Evolutionary conservation across 1,140 invertebrate genomes (phyloP).

Genomic region (Saccostrea echinata): DNA sequence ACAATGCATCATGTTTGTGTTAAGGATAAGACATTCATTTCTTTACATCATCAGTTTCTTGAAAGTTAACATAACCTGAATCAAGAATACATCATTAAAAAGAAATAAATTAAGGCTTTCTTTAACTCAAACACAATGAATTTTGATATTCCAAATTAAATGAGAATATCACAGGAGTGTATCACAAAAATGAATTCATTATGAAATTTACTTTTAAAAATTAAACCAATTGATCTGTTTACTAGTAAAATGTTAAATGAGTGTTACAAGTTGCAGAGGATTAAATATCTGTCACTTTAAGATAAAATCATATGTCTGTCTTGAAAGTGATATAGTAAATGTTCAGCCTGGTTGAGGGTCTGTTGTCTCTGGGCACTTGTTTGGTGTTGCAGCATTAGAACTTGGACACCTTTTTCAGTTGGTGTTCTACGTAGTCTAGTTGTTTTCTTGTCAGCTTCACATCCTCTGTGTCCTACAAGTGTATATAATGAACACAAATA

Average conservation of each 20-base stretch:
- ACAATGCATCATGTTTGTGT: too few species aligned
- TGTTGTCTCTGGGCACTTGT: too few species aligned
- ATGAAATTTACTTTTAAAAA: neutral
- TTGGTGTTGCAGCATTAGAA: neutral
- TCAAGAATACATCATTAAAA: constrained; percentile 20
- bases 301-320: too few species aligned
- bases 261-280: too few species aligned
- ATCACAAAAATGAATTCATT: neutral
- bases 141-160: neutral
- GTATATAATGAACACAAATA: neutral
- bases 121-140: neutral
- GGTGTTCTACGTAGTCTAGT: neutral
- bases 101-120: neutral
- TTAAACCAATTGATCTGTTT: too few species aligned
- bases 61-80: constrained; percentile 3
- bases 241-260: too few species aligned
- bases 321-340: neutral
- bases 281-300: too few species aligned
- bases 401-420: neutral
- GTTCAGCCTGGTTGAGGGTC: too few species aligned
- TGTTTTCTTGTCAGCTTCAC: constrained; percentile 7
- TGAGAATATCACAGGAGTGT: neutral
- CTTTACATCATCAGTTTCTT: constrained; percentile 7
- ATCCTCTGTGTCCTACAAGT: constrained; percentile 14
- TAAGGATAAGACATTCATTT: neutral